Conservation (phyloP, 2,113 vertebrate genomes). For the Condylura cristata region DNA sequence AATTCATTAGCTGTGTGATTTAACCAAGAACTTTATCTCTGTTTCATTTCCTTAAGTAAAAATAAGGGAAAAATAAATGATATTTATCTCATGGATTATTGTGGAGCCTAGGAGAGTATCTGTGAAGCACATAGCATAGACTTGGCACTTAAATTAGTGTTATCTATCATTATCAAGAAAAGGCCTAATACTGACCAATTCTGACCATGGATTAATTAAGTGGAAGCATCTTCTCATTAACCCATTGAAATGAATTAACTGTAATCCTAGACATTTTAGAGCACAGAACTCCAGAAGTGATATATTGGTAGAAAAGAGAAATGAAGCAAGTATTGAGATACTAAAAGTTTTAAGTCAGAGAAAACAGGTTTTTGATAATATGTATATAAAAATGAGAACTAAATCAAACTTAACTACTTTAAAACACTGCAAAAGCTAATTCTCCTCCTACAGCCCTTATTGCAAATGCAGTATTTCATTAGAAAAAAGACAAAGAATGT, state of each 20-base stretch:
- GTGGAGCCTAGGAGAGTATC: not conserved
- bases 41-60: conserved; percentile 48
- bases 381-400: not conserved
- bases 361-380: conserved; percentile 33
- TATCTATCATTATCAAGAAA: not conserved
- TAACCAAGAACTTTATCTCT: conserved; percentile 23
- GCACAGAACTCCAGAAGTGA: not conserved
- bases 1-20: conserved; percentile 17
- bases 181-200: not conserved
- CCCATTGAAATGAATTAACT: not conserved
- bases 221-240: conserved; percentile 35
- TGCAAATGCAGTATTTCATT: not conserved
- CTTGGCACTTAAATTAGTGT: not conserved
- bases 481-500: not conserved
- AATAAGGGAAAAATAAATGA: not conserved
- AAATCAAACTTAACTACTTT: conserved; percentile 33
- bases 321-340: not conserved
- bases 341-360: conserved; percentile 44
- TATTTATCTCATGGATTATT: not conserved
- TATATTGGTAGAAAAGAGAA: conserved; percentile 8
- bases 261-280: not conserved
- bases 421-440: conserved; percentile 4
- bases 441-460: not conserved
- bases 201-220: not conserved
- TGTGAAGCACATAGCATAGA: not conserved